Base-by-base conservation (phyloP, 1,140 invertebrate species). In the Drosophila virilis region DNA sequence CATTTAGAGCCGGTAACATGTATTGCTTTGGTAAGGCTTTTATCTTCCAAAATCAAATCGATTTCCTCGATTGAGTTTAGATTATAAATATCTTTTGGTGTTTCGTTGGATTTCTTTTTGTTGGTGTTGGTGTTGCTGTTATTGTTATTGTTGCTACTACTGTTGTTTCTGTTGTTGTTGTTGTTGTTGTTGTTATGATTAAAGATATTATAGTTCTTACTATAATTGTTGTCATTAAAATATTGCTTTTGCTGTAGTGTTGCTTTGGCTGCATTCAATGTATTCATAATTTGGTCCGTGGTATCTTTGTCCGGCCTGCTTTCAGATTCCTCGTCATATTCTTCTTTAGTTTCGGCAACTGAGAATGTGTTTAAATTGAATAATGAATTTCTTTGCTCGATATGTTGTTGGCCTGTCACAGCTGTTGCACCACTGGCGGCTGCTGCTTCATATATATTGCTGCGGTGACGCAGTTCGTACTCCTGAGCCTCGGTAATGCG, bases 401-500 rank as follows among this genome's bases (percentile, higher is more conserved):
- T 79, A 86, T 86, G 84, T 78, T 71, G 83, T 37, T 67, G 78
- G 42, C 69, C 51, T 46, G 76, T 32, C 59, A 65, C 61, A 40
- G 64, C 48, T 22, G 67, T 48, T 48, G 78, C 58, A n/a, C 64
- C 60, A 28, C 77, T 70, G 35, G 5, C 22, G 22, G 22, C 22
- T 28, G 22, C 22, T 5, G 22, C 4, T 28, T 86, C 77, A 37
- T 62, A 59, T 88, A 83, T 74, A 38, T 81, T 54, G 85, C 81
- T 68, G 66, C 90, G 78, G 78, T 91, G 90, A 71, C 92, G 91
- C 69, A 83, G 74, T 71, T 94, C 94, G n/a, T 94, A 93, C 92
- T 96, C 95, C 80, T 96, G 95, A 12, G 96, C 95, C 92, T 97
- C 96, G 9, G 96, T 96, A 43, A 97, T 97, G 32, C 96, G 94